phyloP scores from a whole-genome alignment of 2,888 invertebrate species.

The Hirtodrosophila cameraria region DNA sequence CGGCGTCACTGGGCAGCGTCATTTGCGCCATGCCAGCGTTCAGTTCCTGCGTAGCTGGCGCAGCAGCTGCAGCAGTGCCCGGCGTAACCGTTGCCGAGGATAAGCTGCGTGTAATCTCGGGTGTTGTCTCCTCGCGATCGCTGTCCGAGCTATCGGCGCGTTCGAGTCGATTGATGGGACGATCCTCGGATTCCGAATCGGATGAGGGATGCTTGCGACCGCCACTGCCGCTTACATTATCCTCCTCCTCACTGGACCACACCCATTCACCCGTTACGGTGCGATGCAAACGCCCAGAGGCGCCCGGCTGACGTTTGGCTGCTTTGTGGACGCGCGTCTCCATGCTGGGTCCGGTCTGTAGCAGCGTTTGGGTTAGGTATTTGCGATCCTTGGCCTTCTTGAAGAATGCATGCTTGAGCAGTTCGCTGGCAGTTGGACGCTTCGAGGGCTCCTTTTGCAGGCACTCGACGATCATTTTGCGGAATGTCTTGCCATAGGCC shows the following conservation, averaged over 20 bases:
- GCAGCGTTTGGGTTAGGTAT: slow-evolving; percentile 93
- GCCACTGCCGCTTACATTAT: slow-evolving; percentile 85
- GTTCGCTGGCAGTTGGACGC: slow-evolving; percentile 96
- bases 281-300: slow-evolving; percentile 93
- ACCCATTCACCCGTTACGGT: slow-evolving; percentile 99
- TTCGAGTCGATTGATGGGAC: slow-evolving; percentile 87
- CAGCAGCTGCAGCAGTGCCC: slow-evolving; percentile 31
- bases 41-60: slow-evolving; percentile 63
- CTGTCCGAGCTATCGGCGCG: slow-evolving; percentile 87
- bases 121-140: slow-evolving; percentile 85
- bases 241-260: slow-evolving; percentile 98
- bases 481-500: slow-evolving; percentile 97
- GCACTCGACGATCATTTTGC: slow-evolving; percentile 98
- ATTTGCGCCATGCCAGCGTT: slow-evolving; percentile 65
- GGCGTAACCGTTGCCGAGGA: slow-evolving; percentile 71
- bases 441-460: slow-evolving; percentile 97
- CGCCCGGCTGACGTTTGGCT: slow-evolving; percentile 92
- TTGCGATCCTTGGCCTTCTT: slow-evolving; percentile 98
- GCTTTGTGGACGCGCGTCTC: slow-evolving; percentile 96
- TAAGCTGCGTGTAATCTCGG: slow-evolving; percentile 82
- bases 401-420: slow-evolving; percentile 98
- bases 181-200: slow-evolving; percentile 85
- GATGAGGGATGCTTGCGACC: slow-evolving; percentile 84
- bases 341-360: slow-evolving; percentile 93
- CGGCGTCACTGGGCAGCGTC: slow-evolving; percentile 56